Conservation (phyloP, 2,888 invertebrate species). For the Chrysina gloriosa region DNA sequence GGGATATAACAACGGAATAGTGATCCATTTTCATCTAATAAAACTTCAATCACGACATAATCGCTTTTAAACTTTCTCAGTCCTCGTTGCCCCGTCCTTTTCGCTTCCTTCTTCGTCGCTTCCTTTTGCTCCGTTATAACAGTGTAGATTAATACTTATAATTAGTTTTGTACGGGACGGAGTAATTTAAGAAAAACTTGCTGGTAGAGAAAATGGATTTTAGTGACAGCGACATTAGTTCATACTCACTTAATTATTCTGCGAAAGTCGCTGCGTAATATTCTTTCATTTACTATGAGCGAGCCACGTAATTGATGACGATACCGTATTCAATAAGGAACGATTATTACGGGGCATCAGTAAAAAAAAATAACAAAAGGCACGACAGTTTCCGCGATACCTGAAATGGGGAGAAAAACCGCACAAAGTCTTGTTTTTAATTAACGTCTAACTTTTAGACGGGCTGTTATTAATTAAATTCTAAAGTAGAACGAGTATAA, state of each 20-base stretch:
- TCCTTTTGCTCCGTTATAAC: no score
- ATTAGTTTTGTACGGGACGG: constrained; percentile 27
- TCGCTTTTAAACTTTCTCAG: constrained; percentile 36
- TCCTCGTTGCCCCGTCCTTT: constrained; percentile 3
- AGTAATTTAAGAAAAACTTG: constrained; percentile 35
- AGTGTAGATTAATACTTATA: constrained; percentile 32
- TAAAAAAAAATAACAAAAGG: no score
- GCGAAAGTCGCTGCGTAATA: background rate
- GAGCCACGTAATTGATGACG: background rate
- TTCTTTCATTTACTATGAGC: background rate
- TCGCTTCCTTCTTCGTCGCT: background rate
- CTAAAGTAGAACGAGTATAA: no score
- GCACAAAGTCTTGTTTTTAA: no score
- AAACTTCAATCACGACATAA: constrained; percentile 33
- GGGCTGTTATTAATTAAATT: no score
- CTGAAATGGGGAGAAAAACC: no score
- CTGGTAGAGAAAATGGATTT: constrained; percentile 23
- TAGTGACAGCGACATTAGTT: constrained; percentile 28
- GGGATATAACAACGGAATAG: constrained; percentile 16
- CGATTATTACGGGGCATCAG: no score
- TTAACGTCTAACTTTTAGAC: no score
- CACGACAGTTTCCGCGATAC: no score
- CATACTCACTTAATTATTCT: constrained; percentile 26
- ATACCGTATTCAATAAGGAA: background rate
- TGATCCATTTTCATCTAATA: constrained; percentile 39